Evolutionary conservation across 2,888 invertebrate species (phyloP), one percentile per base, ranked within the genome.

Genomic region (Temnothorax rugatulus): DNA sequence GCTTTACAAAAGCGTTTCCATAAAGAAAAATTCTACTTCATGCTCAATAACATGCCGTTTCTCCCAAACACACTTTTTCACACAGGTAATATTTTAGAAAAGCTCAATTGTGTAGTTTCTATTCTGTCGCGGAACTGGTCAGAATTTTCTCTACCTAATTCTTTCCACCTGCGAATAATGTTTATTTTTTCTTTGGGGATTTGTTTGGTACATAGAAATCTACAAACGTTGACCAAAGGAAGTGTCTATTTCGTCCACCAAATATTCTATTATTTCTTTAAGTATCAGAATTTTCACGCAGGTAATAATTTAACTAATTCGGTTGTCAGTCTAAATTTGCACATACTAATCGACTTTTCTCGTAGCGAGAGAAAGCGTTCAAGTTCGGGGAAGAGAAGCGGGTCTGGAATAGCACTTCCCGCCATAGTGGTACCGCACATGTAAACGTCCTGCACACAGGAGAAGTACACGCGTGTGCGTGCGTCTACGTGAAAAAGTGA

Each of bases 401-500:
- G 38, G n/a, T 38, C 7, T 18, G 5, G 61, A 8, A 41, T 1
- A 18, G 18, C 5, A 34, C 75, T 66, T 34, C 63, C 29, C 73
- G 11, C 50, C 63, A 74, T 79, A 15, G 61, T 79, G 84, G 85
- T 85, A 88, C 77, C 85, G 52, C 63, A 57, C 57, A 25, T 59
- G 7, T n/a, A 7, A 34, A 54, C 41, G 9, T 2, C 5, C 57
- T n/a, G 25, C 54, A 82, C 82, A 79, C 29, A 68, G 34, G 13
- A 25, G n/a, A 61, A 21, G 15, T 15, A 11, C 15, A 15, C 4
- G 8, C 41, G 47, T n/a, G 34, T 64, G 57, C 21, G 21, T 61
- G n/a, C 29, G 44, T 41, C 13, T 57, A 4, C 61, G n/a, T 47
- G 73, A 66, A 54, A 77, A 18, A 25, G 54, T 4, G 25, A 52